These are phyloP conservation scores for Bombus sylvicola DNA, from an alignment of 1,140 invertebrate genomes.

Conservation along the genomic window DNA sequence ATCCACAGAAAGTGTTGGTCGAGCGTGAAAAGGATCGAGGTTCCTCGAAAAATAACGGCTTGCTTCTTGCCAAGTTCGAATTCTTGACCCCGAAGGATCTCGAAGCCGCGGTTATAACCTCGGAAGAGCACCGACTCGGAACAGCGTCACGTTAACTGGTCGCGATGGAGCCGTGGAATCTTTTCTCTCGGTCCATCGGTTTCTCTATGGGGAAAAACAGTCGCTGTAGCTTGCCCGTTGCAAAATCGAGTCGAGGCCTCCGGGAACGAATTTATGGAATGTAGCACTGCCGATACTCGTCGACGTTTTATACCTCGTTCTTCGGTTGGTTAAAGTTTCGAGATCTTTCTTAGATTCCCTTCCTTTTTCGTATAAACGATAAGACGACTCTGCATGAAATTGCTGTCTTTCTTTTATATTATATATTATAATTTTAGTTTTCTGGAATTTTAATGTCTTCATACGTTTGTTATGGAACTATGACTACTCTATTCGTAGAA, in stretches of 20 bases:
- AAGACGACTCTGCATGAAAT: too few species aligned
- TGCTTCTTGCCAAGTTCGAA: conserved; percentile 66
- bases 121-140: conserved; percentile 66
- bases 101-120: conserved; percentile 62
- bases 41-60: conserved; percentile 68
- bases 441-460: too few species aligned
- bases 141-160: conserved; percentile 70
- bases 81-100: conserved; percentile 64
- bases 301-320: background rate
- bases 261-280: conserved; percentile 38
- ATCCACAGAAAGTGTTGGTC: conserved; percentile 41
- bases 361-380: too few species aligned
- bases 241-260: conserved; percentile 20
- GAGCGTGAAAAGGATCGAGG: conserved; percentile 58
- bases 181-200: conserved; percentile 57
- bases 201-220: conserved; percentile 46
- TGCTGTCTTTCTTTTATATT: too few species aligned
- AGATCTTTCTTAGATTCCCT: background rate
- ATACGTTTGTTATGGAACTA: too few species aligned
- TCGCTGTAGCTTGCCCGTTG: conserved; percentile 13
- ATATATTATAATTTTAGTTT: too few species aligned
- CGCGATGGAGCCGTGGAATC: conserved; percentile 57
- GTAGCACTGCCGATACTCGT: background rate
- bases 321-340: background rate
- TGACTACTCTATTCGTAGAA: too few species aligned